Evolutionary conservation across 2,888 invertebrate species (phyloP).

Genomic region (Boloria euphrosyne): DNA sequence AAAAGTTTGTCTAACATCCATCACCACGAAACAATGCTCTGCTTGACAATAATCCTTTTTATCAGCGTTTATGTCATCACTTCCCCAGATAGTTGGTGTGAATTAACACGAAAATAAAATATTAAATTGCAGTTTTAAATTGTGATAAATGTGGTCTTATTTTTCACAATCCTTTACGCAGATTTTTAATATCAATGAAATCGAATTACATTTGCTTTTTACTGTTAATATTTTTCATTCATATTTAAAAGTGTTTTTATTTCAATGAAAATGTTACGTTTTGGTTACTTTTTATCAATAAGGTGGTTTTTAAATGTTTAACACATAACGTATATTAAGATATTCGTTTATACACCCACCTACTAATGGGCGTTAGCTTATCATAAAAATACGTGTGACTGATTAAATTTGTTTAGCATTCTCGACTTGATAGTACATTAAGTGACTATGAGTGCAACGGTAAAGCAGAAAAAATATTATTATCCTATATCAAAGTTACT

Average conservation of each 20-base stretch:
- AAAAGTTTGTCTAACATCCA: not conserved
- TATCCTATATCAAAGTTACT: not conserved
- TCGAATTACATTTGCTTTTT: constrained; percentile 17
- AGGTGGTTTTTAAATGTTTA: not conserved
- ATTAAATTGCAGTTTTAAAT: constrained; percentile 22
- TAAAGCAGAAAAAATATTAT: not conserved
- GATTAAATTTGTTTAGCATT: too few species aligned
- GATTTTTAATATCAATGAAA: constrained; percentile 28
- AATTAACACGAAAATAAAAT: constrained; percentile 31
- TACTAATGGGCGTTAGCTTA: not conserved
- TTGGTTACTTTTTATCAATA: not conserved
- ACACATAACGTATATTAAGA: not conserved
- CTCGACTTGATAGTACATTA: too few species aligned
- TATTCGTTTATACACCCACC: not conserved
- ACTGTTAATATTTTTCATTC: constrained; percentile 8
- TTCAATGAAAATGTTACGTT: not conserved
- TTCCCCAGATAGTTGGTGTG: constrained; percentile 29
- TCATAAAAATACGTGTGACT: too few species aligned
- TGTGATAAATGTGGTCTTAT: constrained; percentile 26
- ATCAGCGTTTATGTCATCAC: constrained; percentile 33
- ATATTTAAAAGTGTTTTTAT: constrained; percentile 2
- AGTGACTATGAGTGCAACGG: too few species aligned
- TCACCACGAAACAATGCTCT: constrained; percentile 15
- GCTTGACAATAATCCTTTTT: constrained; percentile 28
- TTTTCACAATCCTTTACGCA: constrained; percentile 21